These are phyloP conservation scores for Cephus nigrinus DNA, from an alignment of 2,888 invertebrate species.

Conservation along the genomic window DNA sequence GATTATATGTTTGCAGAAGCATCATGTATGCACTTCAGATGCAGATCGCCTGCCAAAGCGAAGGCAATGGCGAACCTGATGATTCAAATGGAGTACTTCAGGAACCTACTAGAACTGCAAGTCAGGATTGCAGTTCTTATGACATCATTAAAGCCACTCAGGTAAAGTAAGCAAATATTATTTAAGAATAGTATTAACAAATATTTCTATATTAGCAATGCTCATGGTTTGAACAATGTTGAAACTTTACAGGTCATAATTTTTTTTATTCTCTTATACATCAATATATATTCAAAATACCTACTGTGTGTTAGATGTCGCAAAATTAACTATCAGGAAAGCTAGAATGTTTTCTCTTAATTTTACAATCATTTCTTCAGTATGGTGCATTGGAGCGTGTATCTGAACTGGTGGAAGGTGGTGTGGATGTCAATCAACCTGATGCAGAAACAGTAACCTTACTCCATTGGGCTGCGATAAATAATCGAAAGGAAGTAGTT, in stretches of 20 bases:
- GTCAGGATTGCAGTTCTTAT: conserved; percentile 81
- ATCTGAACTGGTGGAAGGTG: conserved; percentile 89
- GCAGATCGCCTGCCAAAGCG: conserved; percentile 61
- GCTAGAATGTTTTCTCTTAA: conserved; percentile 7
- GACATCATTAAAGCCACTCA: conserved; percentile 97
- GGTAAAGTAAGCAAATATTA: conserved; percentile 59
- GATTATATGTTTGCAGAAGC: neutral
- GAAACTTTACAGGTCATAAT: neutral
- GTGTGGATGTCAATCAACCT: conserved; percentile 93
- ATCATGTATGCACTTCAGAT: conserved; percentile 62
- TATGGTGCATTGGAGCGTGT: conserved; percentile 89
- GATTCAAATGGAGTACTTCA: conserved; percentile 44
- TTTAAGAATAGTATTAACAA: neutral
- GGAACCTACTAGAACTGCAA: conserved; percentile 52
- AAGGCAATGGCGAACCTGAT: conserved; percentile 55
- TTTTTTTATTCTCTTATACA: neutral
- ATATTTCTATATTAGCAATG: too few relatives aligned
- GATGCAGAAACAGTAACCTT: conserved; percentile 96
- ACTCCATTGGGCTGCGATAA: conserved; percentile 99
- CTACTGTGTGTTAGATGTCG: conserved; percentile 7
- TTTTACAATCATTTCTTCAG: conserved; percentile 57
- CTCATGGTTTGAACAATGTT: neutral
- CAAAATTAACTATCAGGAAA: neutral
- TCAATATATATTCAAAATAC: neutral
- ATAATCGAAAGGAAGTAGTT: conserved; percentile 94